Base-by-base conservation (phyloP, 2,113 vertebrate species). In the Myotis yumanensis region DNA sequence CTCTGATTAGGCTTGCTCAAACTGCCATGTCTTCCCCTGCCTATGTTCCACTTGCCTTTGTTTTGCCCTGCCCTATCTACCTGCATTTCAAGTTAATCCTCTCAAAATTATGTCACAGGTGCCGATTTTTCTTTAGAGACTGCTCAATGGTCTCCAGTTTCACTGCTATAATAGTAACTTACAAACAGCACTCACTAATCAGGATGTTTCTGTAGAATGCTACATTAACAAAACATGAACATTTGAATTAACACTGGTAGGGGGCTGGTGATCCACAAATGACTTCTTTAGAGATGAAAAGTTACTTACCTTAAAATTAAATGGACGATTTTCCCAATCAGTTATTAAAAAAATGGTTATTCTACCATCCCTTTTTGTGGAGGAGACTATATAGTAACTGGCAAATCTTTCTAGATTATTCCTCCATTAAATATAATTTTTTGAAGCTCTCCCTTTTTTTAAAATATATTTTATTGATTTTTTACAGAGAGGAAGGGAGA, bases 231-330 rank as follows among this genome's bases (percentile, higher is more conserved):
- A 62, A 57, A 72, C 43, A 62, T 46, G 40, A 87, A 83, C 35
- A 76, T n/a, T 76, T 77, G 14, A 46, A 35, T 69, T 64, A 62
- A 87, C 23, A 48, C 1, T 59, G 62, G n/a, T 30, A 54, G 30
- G 28, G 59, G 25, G 8, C 4, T 77, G 51, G 16, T 77, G 35
- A 18, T 25, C 69, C 9, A 71, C 54, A 66, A 59, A 75, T 75
- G 80, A 71, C n/a, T 95, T 77, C 18, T 40, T 72, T 72, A 75
- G 37, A 46, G 46, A 86, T 89, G 52, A 93, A 64, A 89, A 90
- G 66, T 40, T 66, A 37, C 51, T 35, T 57, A n/a, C 37, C 69
- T 51, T 40, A 76, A 89, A 79, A 79, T 85, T 18, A 16, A 85
- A 79, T 72, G 59, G 11, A 86, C 30, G 22, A 30, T 17, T 73